Evolutionary conservation across 1,140 invertebrate species (phyloP).

Genomic region (Eurosta solidaginis): DNA sequence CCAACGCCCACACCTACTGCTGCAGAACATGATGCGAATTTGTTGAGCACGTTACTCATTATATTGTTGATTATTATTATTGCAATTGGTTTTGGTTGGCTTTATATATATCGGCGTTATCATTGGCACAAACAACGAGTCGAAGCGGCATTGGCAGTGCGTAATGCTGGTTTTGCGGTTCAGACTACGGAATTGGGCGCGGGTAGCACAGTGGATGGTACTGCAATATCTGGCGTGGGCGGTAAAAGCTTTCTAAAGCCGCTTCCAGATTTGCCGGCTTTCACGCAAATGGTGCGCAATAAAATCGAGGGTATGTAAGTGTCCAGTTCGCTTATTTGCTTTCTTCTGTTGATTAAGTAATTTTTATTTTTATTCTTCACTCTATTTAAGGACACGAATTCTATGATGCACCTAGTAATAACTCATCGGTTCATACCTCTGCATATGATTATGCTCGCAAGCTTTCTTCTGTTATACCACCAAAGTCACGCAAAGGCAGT

Average conservation of each 20-base stretch:
- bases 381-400: constrained; percentile 47
- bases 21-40: constrained; percentile 43
- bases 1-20: constrained; percentile 9
- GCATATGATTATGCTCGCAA: constrained; percentile 54
- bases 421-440: constrained; percentile 48
- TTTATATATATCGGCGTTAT: constrained; percentile 53
- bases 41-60: constrained; percentile 47
- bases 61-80: constrained; percentile 48
- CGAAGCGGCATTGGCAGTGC: constrained; percentile 32
- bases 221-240: constrained; percentile 39
- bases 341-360: not conserved
- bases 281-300: constrained; percentile 39
- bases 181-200: not conserved
- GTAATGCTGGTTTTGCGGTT: constrained; percentile 25
- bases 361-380: constrained; percentile 9
- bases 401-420: constrained; percentile 56
- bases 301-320: constrained; percentile 59
- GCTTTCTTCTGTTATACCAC: constrained; percentile 51
- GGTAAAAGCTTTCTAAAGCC: constrained; percentile 49
- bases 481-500: constrained; percentile 55
- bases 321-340: constrained; percentile 10
- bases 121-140: constrained; percentile 45
- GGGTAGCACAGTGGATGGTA: constrained; percentile 37
- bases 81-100: constrained; percentile 42
- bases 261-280: constrained; percentile 42